These are phyloP conservation scores for Sesia bembeciformis DNA, from an alignment of 2,888 invertebrate genomes.

Conservation along the genomic window DNA sequence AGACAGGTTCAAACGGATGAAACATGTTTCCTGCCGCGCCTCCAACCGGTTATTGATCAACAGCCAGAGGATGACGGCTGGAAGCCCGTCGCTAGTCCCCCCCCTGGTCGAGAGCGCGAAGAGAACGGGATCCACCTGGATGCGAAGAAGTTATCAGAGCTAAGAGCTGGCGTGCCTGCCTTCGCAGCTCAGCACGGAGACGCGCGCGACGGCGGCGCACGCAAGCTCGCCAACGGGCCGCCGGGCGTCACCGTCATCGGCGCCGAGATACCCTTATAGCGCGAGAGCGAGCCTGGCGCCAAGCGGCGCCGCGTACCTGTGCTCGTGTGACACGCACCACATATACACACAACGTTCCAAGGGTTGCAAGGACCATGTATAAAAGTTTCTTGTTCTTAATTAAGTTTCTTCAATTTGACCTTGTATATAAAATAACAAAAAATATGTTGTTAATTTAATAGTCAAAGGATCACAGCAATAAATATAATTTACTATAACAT, in stretches of 20 bases:
- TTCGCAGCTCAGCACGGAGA: neutral
- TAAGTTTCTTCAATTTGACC: no score
- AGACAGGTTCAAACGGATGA: constrained; percentile 56
- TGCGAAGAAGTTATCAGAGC: neutral
- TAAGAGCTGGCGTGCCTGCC: neutral
- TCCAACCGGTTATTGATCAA: neutral
- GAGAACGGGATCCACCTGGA: neutral
- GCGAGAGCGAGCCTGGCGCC: constrained; percentile 3
- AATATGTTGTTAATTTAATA: no score
- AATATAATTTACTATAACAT: no score
- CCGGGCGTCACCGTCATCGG: neutral
- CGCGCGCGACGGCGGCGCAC: neutral
- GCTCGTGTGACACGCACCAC: constrained; percentile 6
- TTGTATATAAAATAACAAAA: no score
- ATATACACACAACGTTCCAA: neutral
- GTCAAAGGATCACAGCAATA: no score
- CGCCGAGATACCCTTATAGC: constrained; percentile 5
- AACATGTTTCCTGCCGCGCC: constrained; percentile 17
- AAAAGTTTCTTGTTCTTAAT: neutral
- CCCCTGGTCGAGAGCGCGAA: neutral
- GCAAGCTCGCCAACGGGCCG: neutral
- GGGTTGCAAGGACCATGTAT: neutral
- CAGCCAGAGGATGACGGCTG: neutral
- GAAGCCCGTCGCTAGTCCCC: neutral
- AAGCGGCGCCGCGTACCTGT: constrained; percentile 10